Evolutionary conservation across 2,888 invertebrate genomes (phyloP).

Genomic region (Pristionchus fissidentatus): DNA sequence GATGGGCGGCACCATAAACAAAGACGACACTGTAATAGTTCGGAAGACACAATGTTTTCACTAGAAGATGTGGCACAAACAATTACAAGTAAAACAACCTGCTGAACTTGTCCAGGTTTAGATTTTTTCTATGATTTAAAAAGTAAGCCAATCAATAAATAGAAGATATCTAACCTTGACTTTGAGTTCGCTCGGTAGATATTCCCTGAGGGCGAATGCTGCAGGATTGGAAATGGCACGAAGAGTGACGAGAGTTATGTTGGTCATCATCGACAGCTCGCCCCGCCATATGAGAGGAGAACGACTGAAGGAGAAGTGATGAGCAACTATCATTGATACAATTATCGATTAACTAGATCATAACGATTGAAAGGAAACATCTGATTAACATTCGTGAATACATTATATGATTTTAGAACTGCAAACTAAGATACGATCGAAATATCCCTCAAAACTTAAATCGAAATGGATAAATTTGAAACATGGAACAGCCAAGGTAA

Average conservation of each 20-base stretch:
- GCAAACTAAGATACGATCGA: too few species aligned
- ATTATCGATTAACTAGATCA: neutral
- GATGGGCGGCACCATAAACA: neutral
- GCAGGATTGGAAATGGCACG: slow-evolving; percentile 50
- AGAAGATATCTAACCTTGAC: slow-evolving; percentile 26
- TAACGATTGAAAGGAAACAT: too few species aligned
- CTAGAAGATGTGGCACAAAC: neutral
- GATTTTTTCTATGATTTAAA: neutral
- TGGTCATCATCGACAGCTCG: slow-evolving; percentile 46
- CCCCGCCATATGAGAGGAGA: slow-evolving; percentile 53
- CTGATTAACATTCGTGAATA: too few species aligned
- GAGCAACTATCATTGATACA: neutral
- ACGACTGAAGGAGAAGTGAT: slow-evolving; percentile 27
- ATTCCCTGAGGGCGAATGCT: slow-evolving; percentile 50
- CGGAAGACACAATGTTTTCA: neutral
- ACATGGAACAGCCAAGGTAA: neutral
- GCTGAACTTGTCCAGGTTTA: too few species aligned
- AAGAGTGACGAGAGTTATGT: slow-evolving; percentile 24
- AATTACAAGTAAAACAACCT: neutral
- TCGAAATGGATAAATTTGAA: too few species aligned
- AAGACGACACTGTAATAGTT: neutral
- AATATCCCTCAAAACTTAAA: too few species aligned
- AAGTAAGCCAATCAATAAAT: neutral
- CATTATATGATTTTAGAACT: too few species aligned
- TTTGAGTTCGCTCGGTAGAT: slow-evolving; percentile 48